Evolutionary conservation across 1,140 invertebrate genomes (phyloP), one percentile per base, ranked within the genome.

Genomic region (Brachionus plicatilis): DNA sequence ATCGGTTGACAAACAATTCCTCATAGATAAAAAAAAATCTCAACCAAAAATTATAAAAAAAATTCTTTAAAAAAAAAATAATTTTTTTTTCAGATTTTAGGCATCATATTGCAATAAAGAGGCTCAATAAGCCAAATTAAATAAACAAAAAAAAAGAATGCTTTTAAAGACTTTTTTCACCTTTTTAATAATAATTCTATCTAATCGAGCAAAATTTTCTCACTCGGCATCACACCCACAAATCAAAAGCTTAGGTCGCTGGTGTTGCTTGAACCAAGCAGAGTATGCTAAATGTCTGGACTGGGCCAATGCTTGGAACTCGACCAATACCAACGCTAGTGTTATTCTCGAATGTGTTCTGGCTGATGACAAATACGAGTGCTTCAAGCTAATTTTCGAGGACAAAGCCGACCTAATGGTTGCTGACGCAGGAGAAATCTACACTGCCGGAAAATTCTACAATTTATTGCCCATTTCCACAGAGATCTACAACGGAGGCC

Each of bases 401-500:
- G 93, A 93, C 86, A 91, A 93, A 86, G 95, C 94, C 0, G 94
- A 97, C 66, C 89, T 98, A 43, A 94, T 96, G 11, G 93, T 93
- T 0, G 88, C 98, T 6, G 96, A 98, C 90, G 93, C 96, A 47
- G 96, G 96, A 24, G 94, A 97, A 91, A 93, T 96, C 12, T 98
- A 96, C 90, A 92, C 95, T 47, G 96, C 93, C 68, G 96, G 96
- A 0, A 90, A 95, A 68, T 96, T 95, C 88, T 94, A 97, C 89
- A 96, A 95, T 88, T 91, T 98, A 70, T 93, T 96, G 2, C 96
- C 96, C 6, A 94, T 96, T 84, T 91, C 95, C 89, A 65, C 78
- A 24, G 88, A 88, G 65, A 11, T 70, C 9, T 70, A 72, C 50
- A 37, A 50, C n/a, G 47, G 41, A 12, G 60, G 66, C 5, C 82